These are phyloP conservation scores for Podarcis cretensis DNA, from an alignment of 2,113 vertebrate genomes.

Conservation along the genomic window DNA sequence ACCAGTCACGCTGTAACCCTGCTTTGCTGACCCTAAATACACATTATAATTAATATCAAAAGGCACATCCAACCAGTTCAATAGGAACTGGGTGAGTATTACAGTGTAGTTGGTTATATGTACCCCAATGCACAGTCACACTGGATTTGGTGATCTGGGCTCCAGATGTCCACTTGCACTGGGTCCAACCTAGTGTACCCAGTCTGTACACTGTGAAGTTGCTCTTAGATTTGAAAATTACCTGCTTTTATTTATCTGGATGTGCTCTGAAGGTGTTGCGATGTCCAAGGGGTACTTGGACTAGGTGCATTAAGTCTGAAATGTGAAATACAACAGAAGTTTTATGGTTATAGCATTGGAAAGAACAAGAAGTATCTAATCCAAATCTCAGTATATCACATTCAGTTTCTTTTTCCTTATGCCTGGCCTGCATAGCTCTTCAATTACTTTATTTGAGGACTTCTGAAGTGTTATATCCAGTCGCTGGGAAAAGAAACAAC, in stretches of 20 bases:
- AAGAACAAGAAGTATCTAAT: neutral
- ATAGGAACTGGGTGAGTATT: neutral
- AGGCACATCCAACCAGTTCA: neutral
- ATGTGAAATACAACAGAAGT: constrained; percentile 25
- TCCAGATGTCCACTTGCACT: neutral
- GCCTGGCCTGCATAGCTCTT: neutral
- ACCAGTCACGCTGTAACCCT: too few relatives aligned
- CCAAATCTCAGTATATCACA: neutral
- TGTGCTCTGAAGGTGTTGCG: neutral
- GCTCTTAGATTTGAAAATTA: neutral
- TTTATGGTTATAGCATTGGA: neutral
- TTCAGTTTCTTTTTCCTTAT: constrained; percentile 6
- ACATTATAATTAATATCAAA: neutral
- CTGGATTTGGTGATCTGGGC: neutral
- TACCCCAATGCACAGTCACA: neutral
- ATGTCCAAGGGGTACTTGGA: neutral
- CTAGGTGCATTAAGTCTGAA: neutral
- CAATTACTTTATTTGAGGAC: constrained; percentile 8
- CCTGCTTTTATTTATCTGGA: constrained; percentile 6
- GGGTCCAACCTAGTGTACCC: neutral
- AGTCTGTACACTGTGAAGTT: neutral
- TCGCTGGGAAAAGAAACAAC: constrained; percentile 49
- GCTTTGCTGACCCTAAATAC: neutral
- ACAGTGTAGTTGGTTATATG: neutral
- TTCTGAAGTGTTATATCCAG: constrained; percentile 24